phyloP scores from a whole-genome alignment of 2,888 invertebrate genomes.

The Serripes groenlandicus region DNA sequence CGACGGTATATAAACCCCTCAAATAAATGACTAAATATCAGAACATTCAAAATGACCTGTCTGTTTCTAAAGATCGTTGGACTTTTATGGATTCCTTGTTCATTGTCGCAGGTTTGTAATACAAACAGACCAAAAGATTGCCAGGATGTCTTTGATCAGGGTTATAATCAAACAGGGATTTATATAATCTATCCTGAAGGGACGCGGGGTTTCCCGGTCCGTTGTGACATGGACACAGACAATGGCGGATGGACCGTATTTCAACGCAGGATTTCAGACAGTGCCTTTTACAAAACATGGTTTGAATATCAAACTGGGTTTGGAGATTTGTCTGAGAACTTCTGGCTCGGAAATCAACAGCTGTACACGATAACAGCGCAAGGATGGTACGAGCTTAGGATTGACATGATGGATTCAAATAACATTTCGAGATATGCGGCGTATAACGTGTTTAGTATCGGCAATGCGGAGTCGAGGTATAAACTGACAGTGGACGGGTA shows the following conservation, averaged over 20 bases:
- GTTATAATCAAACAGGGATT: slow-evolving; percentile 12
- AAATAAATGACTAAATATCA: no score
- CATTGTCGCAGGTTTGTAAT: no score
- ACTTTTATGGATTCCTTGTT: no score
- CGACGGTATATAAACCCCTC: no score
- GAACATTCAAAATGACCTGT: no score
- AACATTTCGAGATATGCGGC: slow-evolving; percentile 9
- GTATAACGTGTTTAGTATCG: slow-evolving; percentile 29
- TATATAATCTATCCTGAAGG: slow-evolving; percentile 33
- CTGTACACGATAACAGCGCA: slow-evolving; percentile 29
- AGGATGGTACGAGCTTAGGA: slow-evolving; percentile 31
- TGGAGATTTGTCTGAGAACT: slow-evolving; percentile 32
- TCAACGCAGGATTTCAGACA: slow-evolving; percentile 36
- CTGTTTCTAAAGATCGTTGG: no score
- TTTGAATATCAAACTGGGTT: slow-evolving; percentile 36
- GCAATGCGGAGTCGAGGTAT: slow-evolving; percentile 8
- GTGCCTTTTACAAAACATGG: slow-evolving; percentile 44
- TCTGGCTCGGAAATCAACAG: slow-evolving; percentile 48
- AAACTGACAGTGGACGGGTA: slow-evolving; percentile 22
- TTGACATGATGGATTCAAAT: slow-evolving; percentile 28
- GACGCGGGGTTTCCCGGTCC: slow-evolving; percentile 12
- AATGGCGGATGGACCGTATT: slow-evolving; percentile 49
- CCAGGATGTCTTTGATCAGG: slow-evolving; percentile 7
- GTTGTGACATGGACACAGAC: slow-evolving; percentile 36
- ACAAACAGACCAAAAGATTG: slow-evolving; percentile 36